Percentiles rank a stretch among this genome's conserved stretches.
Evolutionary conservation across 2,797 vertebrate genomes (phyloP).

Genomic region (Hephaestus fuliginosus): DNA sequence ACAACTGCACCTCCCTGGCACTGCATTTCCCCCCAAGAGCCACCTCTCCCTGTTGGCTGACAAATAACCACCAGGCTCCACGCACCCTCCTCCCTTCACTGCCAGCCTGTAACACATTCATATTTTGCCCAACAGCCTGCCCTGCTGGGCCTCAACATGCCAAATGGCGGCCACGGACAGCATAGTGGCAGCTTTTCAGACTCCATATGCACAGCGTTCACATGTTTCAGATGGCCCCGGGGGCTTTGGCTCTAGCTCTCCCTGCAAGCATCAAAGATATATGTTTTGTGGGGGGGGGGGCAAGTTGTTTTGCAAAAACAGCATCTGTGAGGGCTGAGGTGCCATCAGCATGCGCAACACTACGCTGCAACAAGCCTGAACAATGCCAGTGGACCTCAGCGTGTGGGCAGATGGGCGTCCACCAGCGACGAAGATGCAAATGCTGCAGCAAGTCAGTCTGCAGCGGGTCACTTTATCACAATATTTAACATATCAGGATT

Average conservation of each 20-base stretch:
- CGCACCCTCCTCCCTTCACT: constrained; percentile 12
- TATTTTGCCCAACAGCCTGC: constrained; percentile 63
- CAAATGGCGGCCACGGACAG: constrained; percentile 49
- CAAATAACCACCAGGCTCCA: constrained; percentile 44
- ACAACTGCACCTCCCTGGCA: constrained; percentile 34
- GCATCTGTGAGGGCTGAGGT: constrained; percentile 51
- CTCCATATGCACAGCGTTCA: constrained; percentile 62
- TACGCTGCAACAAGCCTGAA: constrained; percentile 30
- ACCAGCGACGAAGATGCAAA: neutral
- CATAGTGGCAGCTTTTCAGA: constrained; percentile 55
- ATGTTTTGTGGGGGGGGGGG: neutral
- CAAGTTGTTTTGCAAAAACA: constrained; percentile 46
- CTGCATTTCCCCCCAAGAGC: constrained; percentile 1
- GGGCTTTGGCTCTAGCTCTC: constrained; percentile 30
- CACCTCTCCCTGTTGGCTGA: constrained; percentile 42
- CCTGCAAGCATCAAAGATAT: constrained; percentile 31
- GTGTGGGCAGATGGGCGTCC: constrained; percentile 38
- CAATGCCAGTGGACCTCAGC: constrained; percentile 39
- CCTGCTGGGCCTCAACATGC: constrained; percentile 64
- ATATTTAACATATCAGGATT: neutral
- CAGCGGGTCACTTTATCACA: neutral
- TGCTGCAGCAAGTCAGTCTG: constrained; percentile 3
- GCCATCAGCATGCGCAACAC: constrained; percentile 54
- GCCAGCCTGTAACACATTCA: constrained; percentile 54
- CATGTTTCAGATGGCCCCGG: constrained; percentile 29